Conservation (phyloP, 2,888 invertebrate species). For the Clivina fossor region DNA sequence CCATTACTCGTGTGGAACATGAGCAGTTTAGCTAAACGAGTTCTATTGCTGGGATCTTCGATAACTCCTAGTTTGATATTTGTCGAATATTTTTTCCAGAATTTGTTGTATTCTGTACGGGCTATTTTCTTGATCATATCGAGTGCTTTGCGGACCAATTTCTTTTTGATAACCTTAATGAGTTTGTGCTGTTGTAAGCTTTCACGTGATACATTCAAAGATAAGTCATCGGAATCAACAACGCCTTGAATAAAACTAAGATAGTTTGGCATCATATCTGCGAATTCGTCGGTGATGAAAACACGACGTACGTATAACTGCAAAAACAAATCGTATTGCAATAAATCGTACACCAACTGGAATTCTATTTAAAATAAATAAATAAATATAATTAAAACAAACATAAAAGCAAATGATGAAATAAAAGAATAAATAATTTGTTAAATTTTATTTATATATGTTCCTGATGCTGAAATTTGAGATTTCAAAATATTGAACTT, state of each 20-base stretch:
- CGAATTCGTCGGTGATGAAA: constrained; percentile 99
- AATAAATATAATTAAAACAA: constrained; percentile 28
- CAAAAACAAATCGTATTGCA: no score
- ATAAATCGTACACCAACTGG: no score
- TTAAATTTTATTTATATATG: no score
- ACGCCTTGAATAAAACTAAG: constrained; percentile 93
- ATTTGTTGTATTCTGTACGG: constrained; percentile 83
- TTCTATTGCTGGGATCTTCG: constrained; percentile 96
- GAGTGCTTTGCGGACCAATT: constrained; percentile 92
- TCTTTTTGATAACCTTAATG: constrained; percentile 99
- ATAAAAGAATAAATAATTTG: no score
- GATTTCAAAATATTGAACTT: no score
- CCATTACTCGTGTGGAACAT: constrained; percentile 82
- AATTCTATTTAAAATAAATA: no score
- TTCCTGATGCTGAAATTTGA: no score
- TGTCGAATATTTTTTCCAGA: constrained; percentile 99
- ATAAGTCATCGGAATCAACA: constrained; percentile 98
- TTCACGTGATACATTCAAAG: constrained; percentile 96
- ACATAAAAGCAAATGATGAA: no score
- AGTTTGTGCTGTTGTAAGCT: constrained; percentile 98
- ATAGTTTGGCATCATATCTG: constrained; percentile 99
- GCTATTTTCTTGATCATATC: constrained; percentile 98
- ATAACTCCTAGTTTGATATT: constrained; percentile 83
- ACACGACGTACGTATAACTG: constrained; percentile 93
- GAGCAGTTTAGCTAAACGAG: constrained; percentile 91